Evolutionary conservation across 2,888 invertebrate species (phyloP).

Genomic region (Caenorhabditis macrosperma): DNA sequence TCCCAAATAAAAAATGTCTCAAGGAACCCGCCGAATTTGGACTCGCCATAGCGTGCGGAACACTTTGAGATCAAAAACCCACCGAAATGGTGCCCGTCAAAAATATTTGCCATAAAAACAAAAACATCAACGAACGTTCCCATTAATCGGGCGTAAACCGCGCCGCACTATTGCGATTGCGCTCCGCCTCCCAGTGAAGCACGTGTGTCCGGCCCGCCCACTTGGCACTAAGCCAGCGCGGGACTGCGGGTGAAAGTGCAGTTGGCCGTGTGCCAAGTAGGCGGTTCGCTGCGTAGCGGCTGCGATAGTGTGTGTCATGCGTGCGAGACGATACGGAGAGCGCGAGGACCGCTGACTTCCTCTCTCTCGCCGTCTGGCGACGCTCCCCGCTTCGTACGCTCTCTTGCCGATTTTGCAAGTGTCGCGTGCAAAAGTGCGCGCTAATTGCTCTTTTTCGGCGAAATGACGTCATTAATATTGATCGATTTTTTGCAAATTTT

Average conservation of each 20-base stretch:
- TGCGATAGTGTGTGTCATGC: conserved; percentile 54
- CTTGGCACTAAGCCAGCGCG: conserved; percentile 28
- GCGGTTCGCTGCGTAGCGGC: conserved; percentile 54
- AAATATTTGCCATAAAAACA: neutral
- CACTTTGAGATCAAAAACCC: neutral
- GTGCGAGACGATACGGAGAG: conserved; percentile 49
- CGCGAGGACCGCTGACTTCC: neutral
- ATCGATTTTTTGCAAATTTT: conserved; percentile 4
- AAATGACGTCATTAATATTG: conserved; percentile 36
- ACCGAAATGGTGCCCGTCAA: neutral
- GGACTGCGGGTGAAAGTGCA: conserved; percentile 26
- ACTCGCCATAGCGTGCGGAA: neutral
- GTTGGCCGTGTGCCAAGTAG: conserved; percentile 49
- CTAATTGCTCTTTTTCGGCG: conserved; percentile 47
- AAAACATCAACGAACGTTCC: neutral
- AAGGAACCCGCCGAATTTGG: neutral
- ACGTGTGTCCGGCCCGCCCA: conserved; percentile 9
- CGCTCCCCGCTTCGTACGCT: conserved; percentile 16
- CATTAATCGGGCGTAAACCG: conserved; percentile 3
- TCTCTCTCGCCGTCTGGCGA: conserved; percentile 3
- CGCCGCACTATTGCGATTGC: conserved; percentile 9
- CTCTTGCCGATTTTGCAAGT: conserved; percentile 31
- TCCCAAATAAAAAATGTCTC: neutral
- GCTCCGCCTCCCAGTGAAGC: conserved; percentile 5
- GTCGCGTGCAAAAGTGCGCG: conserved; percentile 41